phyloP scores from a whole-genome alignment of 2,797 vertebrate genomes.

The Gymnoscopelus microlampas region DNA sequence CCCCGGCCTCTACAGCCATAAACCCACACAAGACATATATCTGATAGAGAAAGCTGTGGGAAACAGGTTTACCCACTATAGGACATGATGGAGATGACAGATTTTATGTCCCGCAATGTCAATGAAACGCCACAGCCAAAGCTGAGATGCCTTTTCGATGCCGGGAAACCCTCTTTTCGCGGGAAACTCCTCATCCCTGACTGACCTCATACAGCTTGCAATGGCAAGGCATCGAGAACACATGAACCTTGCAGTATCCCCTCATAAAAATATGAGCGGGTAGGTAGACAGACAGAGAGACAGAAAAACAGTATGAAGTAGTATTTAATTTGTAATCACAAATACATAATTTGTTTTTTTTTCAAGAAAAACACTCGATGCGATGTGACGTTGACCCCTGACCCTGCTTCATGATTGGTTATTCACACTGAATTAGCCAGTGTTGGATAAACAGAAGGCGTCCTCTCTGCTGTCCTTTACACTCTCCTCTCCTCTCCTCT shows the following conservation, averaged over 20 bases:
- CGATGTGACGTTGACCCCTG: constrained; percentile 30
- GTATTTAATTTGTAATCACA: too few species aligned
- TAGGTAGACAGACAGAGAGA: too few species aligned
- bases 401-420: constrained; percentile 37
- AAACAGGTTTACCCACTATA: constrained; percentile 72
- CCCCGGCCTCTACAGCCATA: constrained; percentile 61
- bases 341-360: too few species aligned
- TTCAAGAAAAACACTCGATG: background rate
- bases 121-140: constrained; percentile 54
- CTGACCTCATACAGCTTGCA: too few species aligned
- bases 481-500: background rate
- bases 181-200: too few species aligned
- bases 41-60: constrained; percentile 73
- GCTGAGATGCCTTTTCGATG: constrained; percentile 46
- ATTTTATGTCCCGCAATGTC: constrained; percentile 72
- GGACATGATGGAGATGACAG: constrained; percentile 77
- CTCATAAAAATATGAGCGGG: too few species aligned
- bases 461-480: background rate
- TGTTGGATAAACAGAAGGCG: constrained; percentile 24
- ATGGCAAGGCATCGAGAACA: too few species aligned
- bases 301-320: too few species aligned
- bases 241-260: too few species aligned
- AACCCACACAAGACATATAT: constrained; percentile 71
- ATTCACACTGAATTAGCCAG: constrained; percentile 32
- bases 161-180: constrained; percentile 54